Percentiles rank a stretch among this genome's conserved stretches.
Evolutionary conservation across 2,888 invertebrate species (phyloP).

Genomic region (Philhelius pedissequus): DNA sequence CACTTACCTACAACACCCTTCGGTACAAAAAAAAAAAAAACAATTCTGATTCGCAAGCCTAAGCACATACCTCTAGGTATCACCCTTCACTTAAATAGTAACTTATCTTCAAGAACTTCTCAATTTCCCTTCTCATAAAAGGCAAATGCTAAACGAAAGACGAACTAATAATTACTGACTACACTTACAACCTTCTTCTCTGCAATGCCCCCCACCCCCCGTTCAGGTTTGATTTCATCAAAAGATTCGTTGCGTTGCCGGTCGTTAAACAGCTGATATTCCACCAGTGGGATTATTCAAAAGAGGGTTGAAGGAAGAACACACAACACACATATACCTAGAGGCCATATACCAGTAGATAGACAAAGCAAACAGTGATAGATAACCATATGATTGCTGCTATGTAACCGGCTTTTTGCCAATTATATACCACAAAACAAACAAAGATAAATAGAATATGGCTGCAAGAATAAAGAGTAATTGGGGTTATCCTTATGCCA

Average conservation of each 20-base stretch:
- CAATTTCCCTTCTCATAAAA: slow-evolving; percentile 29
- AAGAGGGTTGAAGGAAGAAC: background rate
- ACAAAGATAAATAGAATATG: slow-evolving; percentile 32
- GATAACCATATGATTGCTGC: slow-evolving; percentile 65
- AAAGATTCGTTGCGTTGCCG: slow-evolving; percentile 26
- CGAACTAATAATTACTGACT: slow-evolving; percentile 20
- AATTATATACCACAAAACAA: slow-evolving; percentile 21
- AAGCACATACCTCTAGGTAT: background rate
- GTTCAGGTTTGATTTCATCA: background rate
- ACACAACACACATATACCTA: slow-evolving; percentile 6
- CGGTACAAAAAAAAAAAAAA: no score
- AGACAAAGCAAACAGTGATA: slow-evolving; percentile 38
- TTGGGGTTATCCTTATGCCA: slow-evolving; percentile 19
- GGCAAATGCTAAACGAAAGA: slow-evolving; percentile 1
- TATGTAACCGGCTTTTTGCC: slow-evolving; percentile 62
- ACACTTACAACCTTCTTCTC: slow-evolving; percentile 13
- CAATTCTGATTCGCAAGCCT: background rate
- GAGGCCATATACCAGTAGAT: slow-evolving; percentile 45
- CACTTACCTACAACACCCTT: background rate
- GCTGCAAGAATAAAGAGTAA: slow-evolving; percentile 48
- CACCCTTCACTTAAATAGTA: background rate
- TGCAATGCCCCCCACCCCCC: background rate
- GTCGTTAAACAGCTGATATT: slow-evolving; percentile 65
- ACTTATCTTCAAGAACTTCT: slow-evolving; percentile 20
- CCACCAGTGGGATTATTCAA: no score